phyloP scores from a whole-genome alignment of 2,797 vertebrate species.

The Poeciliopsis gracilis region DNA sequence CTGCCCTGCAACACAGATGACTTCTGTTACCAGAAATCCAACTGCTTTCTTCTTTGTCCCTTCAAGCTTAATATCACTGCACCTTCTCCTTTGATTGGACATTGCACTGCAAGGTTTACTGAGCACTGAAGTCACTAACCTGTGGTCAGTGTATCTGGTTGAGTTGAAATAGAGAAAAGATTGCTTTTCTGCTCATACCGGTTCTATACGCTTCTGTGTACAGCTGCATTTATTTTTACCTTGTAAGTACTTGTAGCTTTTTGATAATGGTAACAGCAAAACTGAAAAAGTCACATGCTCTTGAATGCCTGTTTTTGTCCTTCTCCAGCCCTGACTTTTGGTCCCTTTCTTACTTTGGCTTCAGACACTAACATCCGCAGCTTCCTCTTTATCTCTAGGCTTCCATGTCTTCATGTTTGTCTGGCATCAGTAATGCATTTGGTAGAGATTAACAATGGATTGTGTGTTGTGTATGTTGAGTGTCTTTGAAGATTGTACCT shows the following conservation, averaged over 20 bases:
- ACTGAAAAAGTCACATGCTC: background rate
- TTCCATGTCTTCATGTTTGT: slow-evolving; percentile 43
- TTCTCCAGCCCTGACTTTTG: slow-evolving; percentile 1
- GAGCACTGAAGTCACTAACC: slow-evolving; percentile 27
- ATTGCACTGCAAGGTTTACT: slow-evolving; percentile 32
- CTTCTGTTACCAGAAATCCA: background rate
- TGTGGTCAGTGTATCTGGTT: slow-evolving; percentile 20
- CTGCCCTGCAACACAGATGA: background rate
- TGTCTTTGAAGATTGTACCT: slow-evolving; percentile 36
- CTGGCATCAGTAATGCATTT: slow-evolving; percentile 54
- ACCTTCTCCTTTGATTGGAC: slow-evolving; percentile 29
- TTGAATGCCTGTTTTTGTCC: slow-evolving; percentile 12
- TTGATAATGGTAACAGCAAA: background rate
- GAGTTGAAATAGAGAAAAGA: slow-evolving; percentile 17
- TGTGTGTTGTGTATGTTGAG: slow-evolving; percentile 45
- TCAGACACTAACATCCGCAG: slow-evolving; percentile 14
- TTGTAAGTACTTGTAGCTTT: background rate
- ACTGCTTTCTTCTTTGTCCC: slow-evolving; percentile 16
- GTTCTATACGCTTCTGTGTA: background rate
- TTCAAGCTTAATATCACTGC: slow-evolving; percentile 25
- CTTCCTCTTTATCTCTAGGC: slow-evolving; percentile 41
- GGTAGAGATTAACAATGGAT: slow-evolving; percentile 63
- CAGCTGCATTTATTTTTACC: slow-evolving; percentile 3
- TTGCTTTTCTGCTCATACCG: background rate
- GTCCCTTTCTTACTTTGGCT: background rate